Evolutionary conservation across 2,113 vertebrate genomes (phyloP), one percentile per base, ranked within the genome.

Genomic region (Syrrhaptes paradoxus): DNA sequence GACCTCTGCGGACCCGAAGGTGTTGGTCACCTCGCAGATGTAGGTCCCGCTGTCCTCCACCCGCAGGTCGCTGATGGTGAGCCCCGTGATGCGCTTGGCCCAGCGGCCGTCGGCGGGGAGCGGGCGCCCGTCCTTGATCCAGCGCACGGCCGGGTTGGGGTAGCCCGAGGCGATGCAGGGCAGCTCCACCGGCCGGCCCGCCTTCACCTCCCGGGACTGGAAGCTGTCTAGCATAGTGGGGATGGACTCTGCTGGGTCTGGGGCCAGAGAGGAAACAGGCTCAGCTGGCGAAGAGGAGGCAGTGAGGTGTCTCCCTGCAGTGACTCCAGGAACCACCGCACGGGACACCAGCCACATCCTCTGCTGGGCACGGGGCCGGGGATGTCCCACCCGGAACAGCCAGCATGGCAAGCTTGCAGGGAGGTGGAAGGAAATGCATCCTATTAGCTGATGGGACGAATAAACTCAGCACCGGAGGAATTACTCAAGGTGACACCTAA

Each of bases 11-110:
- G 99, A 99, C 85, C 99, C 99, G 4, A 99, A 99, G 97, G 99
- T 99, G 97, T 99, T 99, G 95, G 99, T 99, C 97, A 99, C 99
- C 97, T 99, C 99, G 67, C 99, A 99, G 95, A 99, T 99, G 98
- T 99, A 99, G 95, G 98, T 99, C 49, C 99, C 99, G 2, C 99
- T 99, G 98, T 99, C 99, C 97, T 99, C 99, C 4, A 99, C 98
- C 24, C 98, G 98, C 94, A 99, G 97, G 95, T 99, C 99, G 5
- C 98, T 99, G 97, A 99, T 98, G 72, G 98, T 99, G 95, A 99
- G 98, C 58, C 99, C 99, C 0, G 99, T 99, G 94, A 99, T 98
- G 66, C 98, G 98, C 51, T 99, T 98, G 63, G 97, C 98, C 99
- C 99, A 99, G 95, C 99, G 98, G 85, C 99, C 98, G 95, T 99